A percentile compares a stretch with the other conserved stretches of the same genome.
phyloP scores from a whole-genome alignment of 2,888 invertebrate genomes.

The Thecocarcelia acutangulata region DNA sequence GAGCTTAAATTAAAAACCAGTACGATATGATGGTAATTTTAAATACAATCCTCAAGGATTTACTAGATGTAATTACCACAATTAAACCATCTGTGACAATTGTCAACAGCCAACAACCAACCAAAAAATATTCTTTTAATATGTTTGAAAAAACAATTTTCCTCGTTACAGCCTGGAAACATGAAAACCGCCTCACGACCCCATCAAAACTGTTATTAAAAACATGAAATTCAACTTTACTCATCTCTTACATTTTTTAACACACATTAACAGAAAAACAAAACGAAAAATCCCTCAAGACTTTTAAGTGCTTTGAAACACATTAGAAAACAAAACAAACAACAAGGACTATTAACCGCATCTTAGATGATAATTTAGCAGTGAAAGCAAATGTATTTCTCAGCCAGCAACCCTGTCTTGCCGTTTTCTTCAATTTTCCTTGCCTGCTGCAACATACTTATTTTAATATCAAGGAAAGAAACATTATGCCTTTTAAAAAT shows the following conservation, averaged over 20 bases:
- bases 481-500: conserved; percentile 31
- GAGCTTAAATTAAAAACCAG: background rate
- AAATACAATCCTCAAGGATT: conserved; percentile 79
- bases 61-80: conserved; percentile 81
- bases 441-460: background rate
- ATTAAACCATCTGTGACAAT: conserved; percentile 82
- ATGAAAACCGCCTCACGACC: conserved; percentile 43
- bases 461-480: conserved; percentile 56
- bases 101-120: conserved; percentile 73
- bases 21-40: conserved; percentile 53
- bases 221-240: conserved; percentile 81
- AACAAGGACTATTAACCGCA: conserved; percentile 60
- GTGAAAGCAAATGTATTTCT: background rate
- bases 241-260: conserved; percentile 63
- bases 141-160: conserved; percentile 41
- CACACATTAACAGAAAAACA: conserved; percentile 50
- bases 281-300: conserved; percentile 59
- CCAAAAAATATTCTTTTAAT: conserved; percentile 55
- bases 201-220: conserved; percentile 55
- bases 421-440: conserved; percentile 8
- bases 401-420: conserved; percentile 20
- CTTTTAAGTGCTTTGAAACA: conserved; percentile 69
- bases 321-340: conserved; percentile 58
- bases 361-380: conserved; percentile 57
- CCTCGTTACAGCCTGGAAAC: conserved; percentile 7